Evolutionary conservation across 2,797 vertebrate species (phyloP), one percentile per base, ranked within the genome.

Genomic region (Denticeps clupeoides): DNA sequence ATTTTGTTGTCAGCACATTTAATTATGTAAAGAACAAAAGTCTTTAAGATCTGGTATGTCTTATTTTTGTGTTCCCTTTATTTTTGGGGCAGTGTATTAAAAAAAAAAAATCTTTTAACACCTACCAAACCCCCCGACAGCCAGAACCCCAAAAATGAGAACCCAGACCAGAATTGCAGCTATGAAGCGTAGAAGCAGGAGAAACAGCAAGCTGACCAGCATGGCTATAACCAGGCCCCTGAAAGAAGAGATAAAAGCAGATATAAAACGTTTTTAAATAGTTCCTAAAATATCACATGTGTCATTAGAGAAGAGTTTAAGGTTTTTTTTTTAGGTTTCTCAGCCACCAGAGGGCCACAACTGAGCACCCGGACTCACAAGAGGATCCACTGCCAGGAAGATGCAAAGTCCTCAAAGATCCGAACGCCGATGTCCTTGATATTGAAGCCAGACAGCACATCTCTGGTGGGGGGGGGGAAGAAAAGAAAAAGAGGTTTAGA

Each of bases 341-440:
- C 4, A n/a, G 4, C 48, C 55, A 54, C 24, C n/a, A 65, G 58
- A 37, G 45, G 62, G 49, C 53, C 13, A 37, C 15, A 19, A 10
- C 8, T 8, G 7, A 23, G 25, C 8, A 5, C 3, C 22, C 7
- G 1, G 28, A 89, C 90, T 91, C 71, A 94, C 91, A 82, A 1
- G n/a, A 94, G 78, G 57, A 94, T 92, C 90, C 89, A 94, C 1
- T 82, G 75, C 91, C 91, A 93, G 15, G 88, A 74, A 0, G 73
- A 79, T 0, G 88, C 86, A 49, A 94, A 88, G 55, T 94, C 91
- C 65, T 87, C 87, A 70, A 92, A 92, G 73, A 94, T 88, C 42
- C 82, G 79, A 16, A 86, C 52, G 0, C 80, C 78, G 0, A 93
- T 41, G 1, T 90, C 84, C 42, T 64, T 77, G 47, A 76, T 73